Conservation (phyloP, 2,797 vertebrate species). For the Lates japonicus region DNA sequence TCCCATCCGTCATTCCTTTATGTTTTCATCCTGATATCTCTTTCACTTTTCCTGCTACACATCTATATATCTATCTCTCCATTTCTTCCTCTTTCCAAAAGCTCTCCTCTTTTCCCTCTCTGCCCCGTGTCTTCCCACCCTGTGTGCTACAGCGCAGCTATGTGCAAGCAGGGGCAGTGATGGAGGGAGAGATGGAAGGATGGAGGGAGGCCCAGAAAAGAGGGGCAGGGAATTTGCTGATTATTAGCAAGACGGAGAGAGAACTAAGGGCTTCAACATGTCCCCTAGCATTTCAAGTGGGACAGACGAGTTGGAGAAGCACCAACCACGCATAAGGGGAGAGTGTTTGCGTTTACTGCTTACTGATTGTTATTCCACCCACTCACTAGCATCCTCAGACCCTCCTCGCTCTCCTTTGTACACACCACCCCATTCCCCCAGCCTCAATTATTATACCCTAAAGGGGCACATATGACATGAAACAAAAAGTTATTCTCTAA, state of each 20-base stretch:
- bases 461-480: conserved; percentile 42
- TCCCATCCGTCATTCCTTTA: conserved; percentile 26
- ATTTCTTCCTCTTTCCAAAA: conserved; percentile 24
- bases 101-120: conserved; percentile 15
- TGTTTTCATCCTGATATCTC: conserved; percentile 28
- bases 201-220: conserved; percentile 69
- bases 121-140: conserved; percentile 33
- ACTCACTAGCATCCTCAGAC: conserved; percentile 61
- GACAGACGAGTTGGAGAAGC: conserved; percentile 62
- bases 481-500: conserved; percentile 27
- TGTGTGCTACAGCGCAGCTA: conserved; percentile 70
- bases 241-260: conserved; percentile 73
- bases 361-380: conserved; percentile 79
- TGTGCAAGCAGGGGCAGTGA: conserved; percentile 54
- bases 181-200: conserved; percentile 45
- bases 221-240: conserved; percentile 67
- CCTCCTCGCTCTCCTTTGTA: conserved; percentile 48
- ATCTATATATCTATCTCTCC: conserved; percentile 14
- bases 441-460: conserved; percentile 51
- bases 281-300: conserved; percentile 73
- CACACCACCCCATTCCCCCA: conserved; percentile 24
- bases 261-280: conserved; percentile 81
- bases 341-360: conserved; percentile 72
- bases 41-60: conserved; percentile 4
- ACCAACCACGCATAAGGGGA: conserved; percentile 71